Conservation (phyloP, 2,797 vertebrate species). For the Ibycter americanus region DNA sequence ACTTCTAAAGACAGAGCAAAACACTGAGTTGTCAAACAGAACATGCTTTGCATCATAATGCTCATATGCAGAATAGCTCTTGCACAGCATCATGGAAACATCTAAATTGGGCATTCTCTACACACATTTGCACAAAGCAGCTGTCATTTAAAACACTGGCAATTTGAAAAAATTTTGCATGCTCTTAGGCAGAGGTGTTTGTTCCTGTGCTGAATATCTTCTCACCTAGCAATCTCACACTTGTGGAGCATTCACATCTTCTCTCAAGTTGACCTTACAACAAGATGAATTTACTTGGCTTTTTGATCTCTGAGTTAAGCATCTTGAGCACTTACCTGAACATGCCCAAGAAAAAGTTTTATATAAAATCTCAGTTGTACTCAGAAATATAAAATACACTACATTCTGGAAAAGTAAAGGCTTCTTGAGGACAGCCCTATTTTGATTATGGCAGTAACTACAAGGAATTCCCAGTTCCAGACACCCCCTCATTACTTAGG, state of each 20-base stretch:
- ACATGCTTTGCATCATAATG: neutral
- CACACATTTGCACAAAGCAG: neutral
- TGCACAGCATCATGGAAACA: neutral
- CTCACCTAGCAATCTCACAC: neutral
- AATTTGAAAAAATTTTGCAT: neutral
- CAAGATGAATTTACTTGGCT: neutral
- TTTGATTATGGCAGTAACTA: neutral
- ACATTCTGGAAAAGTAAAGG: neutral
- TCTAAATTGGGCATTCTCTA: neutral
- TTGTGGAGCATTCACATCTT: neutral
- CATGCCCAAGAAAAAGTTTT: neutral
- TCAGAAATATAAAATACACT: neutral
- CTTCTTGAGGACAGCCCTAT: neutral
- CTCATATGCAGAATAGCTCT: neutral
- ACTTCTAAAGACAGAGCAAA: neutral
- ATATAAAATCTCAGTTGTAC: neutral
- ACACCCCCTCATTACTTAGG: neutral
- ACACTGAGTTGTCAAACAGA: neutral
- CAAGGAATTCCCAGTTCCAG: neutral
- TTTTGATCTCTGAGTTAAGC: neutral
- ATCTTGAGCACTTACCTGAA: neutral
- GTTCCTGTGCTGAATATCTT: conserved; percentile 6
- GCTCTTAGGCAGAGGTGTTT: conserved; percentile 1
- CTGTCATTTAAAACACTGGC: neutral
- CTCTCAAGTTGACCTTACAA: neutral